Percentiles rank a stretch among this genome's conserved stretches.
phyloP scores from a whole-genome alignment of 1,140 invertebrate species.

The Caenorhabditis latens region DNA sequence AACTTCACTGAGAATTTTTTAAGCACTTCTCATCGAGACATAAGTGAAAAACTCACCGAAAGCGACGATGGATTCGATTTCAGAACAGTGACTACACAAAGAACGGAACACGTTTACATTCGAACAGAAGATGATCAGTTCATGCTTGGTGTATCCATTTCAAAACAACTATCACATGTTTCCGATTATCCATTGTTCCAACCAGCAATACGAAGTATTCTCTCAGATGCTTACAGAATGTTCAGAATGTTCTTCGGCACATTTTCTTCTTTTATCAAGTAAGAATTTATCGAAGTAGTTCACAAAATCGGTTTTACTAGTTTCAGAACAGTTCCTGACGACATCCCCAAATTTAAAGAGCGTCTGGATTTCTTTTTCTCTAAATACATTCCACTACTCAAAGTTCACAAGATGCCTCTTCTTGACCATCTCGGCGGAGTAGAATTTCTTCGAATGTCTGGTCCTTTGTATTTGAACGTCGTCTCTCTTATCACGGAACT shows the following conservation, averaged over 20 bases:
- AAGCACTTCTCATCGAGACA: not conserved
- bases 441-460: constrained; percentile 64
- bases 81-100: constrained; percentile 62
- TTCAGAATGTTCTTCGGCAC: constrained; percentile 68
- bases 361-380: constrained; percentile 68
- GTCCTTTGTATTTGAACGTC: constrained; percentile 60
- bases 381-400: constrained; percentile 49
- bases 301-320: not conserved
- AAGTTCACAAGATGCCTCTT: constrained; percentile 66
- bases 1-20: constrained; percentile 68
- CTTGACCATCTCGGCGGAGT: constrained; percentile 66
- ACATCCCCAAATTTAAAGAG: constrained; percentile 61
- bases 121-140: constrained; percentile 64
- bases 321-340: constrained; percentile 39
- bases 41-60: not conserved
- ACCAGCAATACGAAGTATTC: constrained; percentile 61
- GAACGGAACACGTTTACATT: constrained; percentile 65
- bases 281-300: constrained; percentile 23
- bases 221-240: constrained; percentile 65
- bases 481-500: constrained; percentile 65
- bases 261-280: constrained; percentile 56
- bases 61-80: constrained; percentile 56
- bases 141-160: constrained; percentile 62
- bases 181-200: constrained; percentile 62
- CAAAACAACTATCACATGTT: constrained; percentile 56